These are phyloP conservation scores for Xylocopa sonorina DNA, from an alignment of 1,140 invertebrate species.

Conservation along the genomic window DNA sequence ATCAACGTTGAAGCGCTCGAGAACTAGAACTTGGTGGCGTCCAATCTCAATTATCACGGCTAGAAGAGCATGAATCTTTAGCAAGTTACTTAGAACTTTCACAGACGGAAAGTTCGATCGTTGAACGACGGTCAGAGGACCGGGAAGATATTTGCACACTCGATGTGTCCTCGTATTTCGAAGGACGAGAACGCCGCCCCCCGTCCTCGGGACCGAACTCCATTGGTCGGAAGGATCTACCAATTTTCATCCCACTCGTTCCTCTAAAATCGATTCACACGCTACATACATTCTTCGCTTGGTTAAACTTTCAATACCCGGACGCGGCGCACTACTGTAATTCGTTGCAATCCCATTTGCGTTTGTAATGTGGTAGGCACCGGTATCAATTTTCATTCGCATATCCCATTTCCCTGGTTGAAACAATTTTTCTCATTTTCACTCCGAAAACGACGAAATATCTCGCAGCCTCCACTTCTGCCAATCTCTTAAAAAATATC, in stretches of 20 bases:
- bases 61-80: constrained; percentile 17
- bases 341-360: constrained; percentile 42
- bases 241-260: constrained; percentile 45
- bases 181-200: constrained; percentile 1
- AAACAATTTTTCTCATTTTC: background rate
- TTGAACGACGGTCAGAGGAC: constrained; percentile 6
- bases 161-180: constrained; percentile 41
- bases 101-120: constrained; percentile 40
- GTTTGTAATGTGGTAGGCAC: background rate
- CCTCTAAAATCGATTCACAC: constrained; percentile 19
- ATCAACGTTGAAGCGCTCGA: background rate
- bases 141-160: constrained; percentile 36
- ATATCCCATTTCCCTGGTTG: background rate
- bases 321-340: constrained; percentile 20
- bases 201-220: constrained; percentile 33
- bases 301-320: constrained; percentile 30
- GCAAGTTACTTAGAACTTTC: constrained; percentile 3
- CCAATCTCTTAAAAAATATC: too few relatives aligned
- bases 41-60: background rate
- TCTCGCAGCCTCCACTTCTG: too few relatives aligned
- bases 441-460: background rate
- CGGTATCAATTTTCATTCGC: background rate
- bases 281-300: constrained; percentile 11
- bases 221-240: constrained; percentile 45
- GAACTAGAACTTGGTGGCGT: background rate